These are phyloP conservation scores for Nezara viridula DNA, from an alignment of 2,888 invertebrate species.

Conservation along the genomic window DNA sequence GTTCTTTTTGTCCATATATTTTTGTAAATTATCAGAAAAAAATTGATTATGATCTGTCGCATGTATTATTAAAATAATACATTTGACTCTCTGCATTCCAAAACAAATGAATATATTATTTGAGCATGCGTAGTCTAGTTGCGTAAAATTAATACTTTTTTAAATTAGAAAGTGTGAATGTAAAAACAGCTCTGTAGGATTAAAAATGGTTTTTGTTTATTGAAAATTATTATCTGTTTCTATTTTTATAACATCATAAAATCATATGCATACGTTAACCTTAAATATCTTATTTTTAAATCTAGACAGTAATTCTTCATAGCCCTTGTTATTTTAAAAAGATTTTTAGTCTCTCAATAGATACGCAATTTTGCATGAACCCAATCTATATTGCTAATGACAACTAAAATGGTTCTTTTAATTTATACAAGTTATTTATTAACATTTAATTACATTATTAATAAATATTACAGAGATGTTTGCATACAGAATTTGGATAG, in stretches of 20 bases:
- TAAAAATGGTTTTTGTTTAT: background rate
- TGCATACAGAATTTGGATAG: constrained; percentile 37
- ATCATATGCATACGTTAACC: background rate
- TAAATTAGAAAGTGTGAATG: background rate
- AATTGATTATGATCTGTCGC: background rate
- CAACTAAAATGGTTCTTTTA: constrained; percentile 48
- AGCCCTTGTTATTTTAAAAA: background rate
- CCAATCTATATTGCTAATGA: constrained; percentile 51
- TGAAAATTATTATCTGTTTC: background rate
- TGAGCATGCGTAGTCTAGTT: background rate
- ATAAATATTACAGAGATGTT: constrained; percentile 55
- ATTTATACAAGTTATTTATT: constrained; percentile 22
- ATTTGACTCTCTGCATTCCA: background rate
- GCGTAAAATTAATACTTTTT: background rate
- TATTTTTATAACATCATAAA: constrained; percentile 14
- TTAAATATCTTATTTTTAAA: background rate
- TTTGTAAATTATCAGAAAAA: background rate
- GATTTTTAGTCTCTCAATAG: background rate
- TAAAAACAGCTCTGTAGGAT: background rate
- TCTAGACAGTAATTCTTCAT: constrained; percentile 36
- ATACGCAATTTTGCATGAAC: constrained; percentile 42
- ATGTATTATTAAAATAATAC: background rate
- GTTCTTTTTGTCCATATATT: background rate
- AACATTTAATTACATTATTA: constrained; percentile 47
- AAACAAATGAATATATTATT: background rate